Base-by-base conservation (phyloP, 2,888 invertebrate species). In the Drosophila borealis region DNA sequence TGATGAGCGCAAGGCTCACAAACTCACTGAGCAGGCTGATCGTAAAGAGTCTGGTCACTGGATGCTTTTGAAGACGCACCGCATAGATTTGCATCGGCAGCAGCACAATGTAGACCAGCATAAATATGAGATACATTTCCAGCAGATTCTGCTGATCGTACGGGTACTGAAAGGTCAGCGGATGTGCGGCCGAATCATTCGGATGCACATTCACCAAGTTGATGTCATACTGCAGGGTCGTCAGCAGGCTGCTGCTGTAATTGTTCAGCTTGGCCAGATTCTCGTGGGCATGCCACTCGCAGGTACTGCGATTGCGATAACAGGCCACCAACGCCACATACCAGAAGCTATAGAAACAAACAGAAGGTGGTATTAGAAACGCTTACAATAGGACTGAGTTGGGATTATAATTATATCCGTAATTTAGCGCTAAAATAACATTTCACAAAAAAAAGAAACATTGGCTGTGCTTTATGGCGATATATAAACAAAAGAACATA, bases 121-220 rank as follows among this genome's bases (percentile, higher is more conserved):
- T 96, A 91, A 98, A 98, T 48, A 97, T 93, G 70, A 98, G 93
- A 93, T 98, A 98, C 81, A 98, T 94, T 92, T 98, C 98, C 62
- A 98, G 93, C 9, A 98, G 96, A 91, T 98, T 97, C 92, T 98
- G 98, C 90, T 96, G 95, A 91, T 99, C 99, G 93, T 98, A 99
- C 0, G 98, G 98, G 92, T 99, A 99, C 92, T 99, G 98, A 93
- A 98, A 98, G 63, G 97, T 95, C 86, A 99, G 94, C 63, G 97
- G 96, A 92, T 97, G 98, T 89, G 96, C 96, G 0, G 88, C 88
- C 66, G 97, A 96, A 82, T 95, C 94, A 91, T 97, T 97, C 0
- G 99, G 99, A 93, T 97, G 97, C 29, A 99, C 98, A 93, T 99
- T 99, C 8, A 99, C 98, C 50, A 99, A 94, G 96, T 98, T 98